Percentiles rank a stretch among this genome's conserved stretches.
Evolutionary conservation across 2,888 invertebrate species (phyloP).

Genomic region (Cerceris ruficornis): DNA sequence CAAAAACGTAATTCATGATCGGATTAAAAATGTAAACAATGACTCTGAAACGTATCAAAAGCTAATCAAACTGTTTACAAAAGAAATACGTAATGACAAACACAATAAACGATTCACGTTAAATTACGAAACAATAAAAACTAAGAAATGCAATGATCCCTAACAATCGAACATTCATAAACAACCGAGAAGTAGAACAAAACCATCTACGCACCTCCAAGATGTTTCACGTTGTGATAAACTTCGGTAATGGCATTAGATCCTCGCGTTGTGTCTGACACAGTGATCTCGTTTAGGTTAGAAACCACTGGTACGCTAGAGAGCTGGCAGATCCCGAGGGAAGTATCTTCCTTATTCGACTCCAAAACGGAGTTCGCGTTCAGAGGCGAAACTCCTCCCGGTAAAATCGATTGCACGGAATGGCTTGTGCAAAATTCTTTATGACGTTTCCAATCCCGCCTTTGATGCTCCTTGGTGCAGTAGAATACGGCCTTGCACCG

Average conservation of each 20-base stretch:
- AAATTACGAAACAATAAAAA: no score
- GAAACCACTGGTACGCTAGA: constrained; percentile 38
- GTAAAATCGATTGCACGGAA: constrained; percentile 32
- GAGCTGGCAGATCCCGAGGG: constrained; percentile 20
- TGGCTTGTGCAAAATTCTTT: constrained; percentile 81
- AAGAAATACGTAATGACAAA: not conserved
- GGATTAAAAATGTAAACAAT: not conserved
- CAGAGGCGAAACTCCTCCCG: constrained; percentile 12
- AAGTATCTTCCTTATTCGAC: constrained; percentile 16
- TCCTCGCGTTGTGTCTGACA: constrained; percentile 43
- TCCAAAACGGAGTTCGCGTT: constrained; percentile 21
- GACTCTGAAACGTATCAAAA: not conserved
- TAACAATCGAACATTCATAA: not conserved
- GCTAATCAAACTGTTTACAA: not conserved
- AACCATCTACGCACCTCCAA: constrained; percentile 37
- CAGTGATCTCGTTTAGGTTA: constrained; percentile 49
- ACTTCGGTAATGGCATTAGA: constrained; percentile 28
- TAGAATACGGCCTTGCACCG: constrained; percentile 89
- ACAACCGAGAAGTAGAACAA: not conserved
- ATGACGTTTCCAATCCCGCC: constrained; percentile 90
- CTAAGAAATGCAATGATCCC: no score
- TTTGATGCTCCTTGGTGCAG: constrained; percentile 91
- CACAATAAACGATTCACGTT: not conserved
- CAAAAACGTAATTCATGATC: constrained; percentile 3
- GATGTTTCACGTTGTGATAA: constrained; percentile 31